Base-by-base conservation (phyloP, 2,113 vertebrate genomes). In the Terrapene triunguis region DNA sequence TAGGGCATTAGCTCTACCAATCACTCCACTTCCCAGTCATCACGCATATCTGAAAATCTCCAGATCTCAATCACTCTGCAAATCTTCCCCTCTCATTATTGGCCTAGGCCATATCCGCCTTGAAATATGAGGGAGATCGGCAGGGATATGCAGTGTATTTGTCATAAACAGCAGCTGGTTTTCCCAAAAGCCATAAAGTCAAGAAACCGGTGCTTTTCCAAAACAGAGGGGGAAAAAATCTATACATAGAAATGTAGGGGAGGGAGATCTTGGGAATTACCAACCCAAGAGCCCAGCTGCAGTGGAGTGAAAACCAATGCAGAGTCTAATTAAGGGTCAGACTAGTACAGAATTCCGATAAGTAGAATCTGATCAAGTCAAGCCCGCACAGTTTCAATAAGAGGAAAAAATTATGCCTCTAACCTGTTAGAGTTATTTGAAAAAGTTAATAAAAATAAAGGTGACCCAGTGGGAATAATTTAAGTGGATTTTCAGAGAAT, bases 371-470 rank as follows among this genome's bases (percentile, higher is more conserved):
- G 74, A 85, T 88, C 80, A 85, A 93, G 95, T 94, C 90, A 29
- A 96, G 87, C 57, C 27, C 87, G 91, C 0, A 17, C 32, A 92
- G n/a, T 80, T 92, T 90, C 86, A 69, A 94, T 62, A 81, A 92
- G 44, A 69, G 72, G 83, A 4, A 25, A n/a, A 79, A 84, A 32
- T 50, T 50, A 14, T 84, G 82, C 95, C 93, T 84, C 62, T n/a
- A 97, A 97, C 91, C 94, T 95, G 86, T 84, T 81, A 57, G 53
- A 10, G 88, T 95, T 97, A 96, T 89, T 96, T 92, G 87, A 89
- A 85, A 96, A 94, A 89, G 94, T 96, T 89, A 96, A 97, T 96
- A 84, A 96, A 96, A 90, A 98, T 97, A 98, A 98, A 98, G 97
- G 92, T 94, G 97, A 97, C 97, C 95, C 95, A 91, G 47, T 85